A percentile compares a stretch with the other conserved stretches of the same genome.
phyloP scores from a whole-genome alignment of 1,140 invertebrate genomes.

The Camponotus pennsylvanicus region DNA sequence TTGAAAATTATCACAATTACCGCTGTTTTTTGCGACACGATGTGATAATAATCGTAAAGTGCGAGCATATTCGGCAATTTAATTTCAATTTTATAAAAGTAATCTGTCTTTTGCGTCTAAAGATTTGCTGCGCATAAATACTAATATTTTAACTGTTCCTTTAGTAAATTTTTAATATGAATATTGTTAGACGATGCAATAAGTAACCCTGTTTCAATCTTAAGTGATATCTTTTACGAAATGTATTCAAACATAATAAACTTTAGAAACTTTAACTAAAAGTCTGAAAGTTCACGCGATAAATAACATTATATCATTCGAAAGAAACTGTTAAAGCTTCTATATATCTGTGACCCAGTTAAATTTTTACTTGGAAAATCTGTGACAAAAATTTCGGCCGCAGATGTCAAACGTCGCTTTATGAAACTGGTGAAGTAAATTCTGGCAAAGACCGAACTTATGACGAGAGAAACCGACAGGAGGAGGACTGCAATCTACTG shows the following conservation, averaged over 20 bases:
- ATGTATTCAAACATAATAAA: neutral
- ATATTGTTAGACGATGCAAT: neutral
- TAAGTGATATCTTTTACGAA: neutral
- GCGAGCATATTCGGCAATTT: neutral
- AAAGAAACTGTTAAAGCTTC: neutral
- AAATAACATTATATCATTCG: constrained; percentile 3
- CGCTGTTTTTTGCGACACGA: neutral
- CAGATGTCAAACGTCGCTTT: constrained; percentile 28
- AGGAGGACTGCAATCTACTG: neutral
- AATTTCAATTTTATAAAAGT: constrained; percentile 16
- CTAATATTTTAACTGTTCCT: neutral
- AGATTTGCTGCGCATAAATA: neutral
- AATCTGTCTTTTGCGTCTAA: neutral
- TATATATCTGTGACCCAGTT: constrained; percentile 17
- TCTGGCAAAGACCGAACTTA: constrained; percentile 31
- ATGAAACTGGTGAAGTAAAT: constrained; percentile 31
- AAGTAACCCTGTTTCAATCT: neutral
- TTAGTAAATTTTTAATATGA: neutral
- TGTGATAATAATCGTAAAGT: constrained; percentile 8
- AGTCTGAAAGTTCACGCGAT: neutral
- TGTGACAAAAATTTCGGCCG: constrained; percentile 27
- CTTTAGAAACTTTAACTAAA: too few relatives aligned
- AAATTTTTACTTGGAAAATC: constrained; percentile 47
- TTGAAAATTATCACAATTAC: constrained; percentile 54
- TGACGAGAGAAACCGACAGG: neutral